A percentile compares a stretch with the other conserved stretches of the same genome.
Conservation (phyloP, 2,113 vertebrate genomes). For the Nansenia antarctica region DNA sequence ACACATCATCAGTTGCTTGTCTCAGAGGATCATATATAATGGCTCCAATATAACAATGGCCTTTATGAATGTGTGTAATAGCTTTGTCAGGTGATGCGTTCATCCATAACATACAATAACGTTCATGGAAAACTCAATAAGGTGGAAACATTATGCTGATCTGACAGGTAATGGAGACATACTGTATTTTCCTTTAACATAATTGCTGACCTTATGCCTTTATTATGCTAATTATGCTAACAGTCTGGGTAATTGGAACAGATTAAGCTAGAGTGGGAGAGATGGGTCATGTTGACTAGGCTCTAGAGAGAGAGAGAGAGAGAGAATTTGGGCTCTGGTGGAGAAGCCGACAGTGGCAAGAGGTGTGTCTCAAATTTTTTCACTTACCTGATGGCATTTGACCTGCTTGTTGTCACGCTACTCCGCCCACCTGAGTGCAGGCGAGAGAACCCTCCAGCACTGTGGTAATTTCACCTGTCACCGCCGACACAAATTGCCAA, state of each 20-base stretch:
- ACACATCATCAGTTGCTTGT: background rate
- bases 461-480: too few relatives aligned
- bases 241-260: background rate
- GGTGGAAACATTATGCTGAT: background rate
- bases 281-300: too few relatives aligned
- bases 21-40: background rate
- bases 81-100: background rate
- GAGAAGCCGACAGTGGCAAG: too few relatives aligned
- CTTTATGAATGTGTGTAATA: background rate
- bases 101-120: background rate
- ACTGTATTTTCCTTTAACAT: background rate
- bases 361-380: too few relatives aligned
- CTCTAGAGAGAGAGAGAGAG: background rate
- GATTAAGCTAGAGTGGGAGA: background rate
- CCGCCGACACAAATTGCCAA: too few relatives aligned
- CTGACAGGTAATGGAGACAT: background rate
- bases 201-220: background rate
- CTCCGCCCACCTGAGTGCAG: too few relatives aligned
- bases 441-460: too few relatives aligned
- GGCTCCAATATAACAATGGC: background rate
- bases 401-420: too few relatives aligned
- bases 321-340: too few relatives aligned
- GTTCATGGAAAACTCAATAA: background rate
- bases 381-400: too few relatives aligned
- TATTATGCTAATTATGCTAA: background rate